Evolutionary conservation across 1,140 invertebrate species (phyloP), one percentile per base, ranked within the genome.

Genomic region (Cotesia typhae): DNA sequence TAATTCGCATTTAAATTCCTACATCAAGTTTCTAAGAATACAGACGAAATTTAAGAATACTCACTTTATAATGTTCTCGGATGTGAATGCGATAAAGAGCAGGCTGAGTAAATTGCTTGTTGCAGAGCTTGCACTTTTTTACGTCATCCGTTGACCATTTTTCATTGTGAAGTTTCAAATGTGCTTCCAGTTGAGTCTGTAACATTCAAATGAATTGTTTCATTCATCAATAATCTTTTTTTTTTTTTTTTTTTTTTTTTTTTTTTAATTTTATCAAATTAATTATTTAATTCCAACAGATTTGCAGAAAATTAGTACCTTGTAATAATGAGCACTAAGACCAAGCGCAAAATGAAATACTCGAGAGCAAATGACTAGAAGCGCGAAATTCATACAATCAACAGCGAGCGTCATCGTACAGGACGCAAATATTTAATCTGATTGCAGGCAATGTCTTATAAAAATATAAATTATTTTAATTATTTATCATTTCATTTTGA

Each of bases 391-490:
- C 66, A 82, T 71, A 64, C 79, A 82, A 70, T 82, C 82, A 55
- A 72, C 78, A 64, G 79, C 67, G 65, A 83, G 74, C 71, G 78
- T 71, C 80, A 80, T 81, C 71, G 69, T 78, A 61, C 70, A 59
- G 71, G 68, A 74, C 69, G 63, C 60, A 72, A 73, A 52, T 75
- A 59, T 66, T 69, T 55, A 57, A 64, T 57, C 38, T 61, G 57
- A 66, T 38, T 51, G 61, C 67, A 61, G 65, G 60, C 60, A 72
- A 37, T 47, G 67, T 59, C 59, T 28, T 10, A 67, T 20, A 55
- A 38, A 17, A 38, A 67, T 90, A 89, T 28, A 78, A 88, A 89
- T 1, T 89, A 90, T 86, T 88, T 89, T 51, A 73, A 67, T 65
- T n/a, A 36, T 68, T 28, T 73, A 59, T 70, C 7, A 70, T 59